A percentile compares a stretch with the other conserved stretches of the same genome.
Evolutionary conservation across 2,797 vertebrate species (phyloP).

Genomic region (Propithecus deckenii): DNA sequence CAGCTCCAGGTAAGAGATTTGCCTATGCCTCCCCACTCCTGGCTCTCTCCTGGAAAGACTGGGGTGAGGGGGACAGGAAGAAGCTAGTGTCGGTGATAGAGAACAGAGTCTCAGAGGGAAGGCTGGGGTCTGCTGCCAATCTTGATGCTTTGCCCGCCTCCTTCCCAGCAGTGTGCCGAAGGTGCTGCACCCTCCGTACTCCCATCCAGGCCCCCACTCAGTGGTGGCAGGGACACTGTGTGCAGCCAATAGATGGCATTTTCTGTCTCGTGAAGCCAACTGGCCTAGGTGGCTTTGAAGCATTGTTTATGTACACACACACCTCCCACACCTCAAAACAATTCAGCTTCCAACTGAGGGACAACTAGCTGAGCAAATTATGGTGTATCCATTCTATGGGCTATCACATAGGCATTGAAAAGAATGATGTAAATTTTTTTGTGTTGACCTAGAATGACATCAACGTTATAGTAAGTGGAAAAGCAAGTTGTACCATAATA

Average conservation of each 20-base stretch:
- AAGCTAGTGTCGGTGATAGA: neutral
- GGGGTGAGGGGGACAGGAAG: no score
- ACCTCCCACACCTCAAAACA: neutral
- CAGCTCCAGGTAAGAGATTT: neutral
- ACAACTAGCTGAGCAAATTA: neutral
- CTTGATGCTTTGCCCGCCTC: neutral
- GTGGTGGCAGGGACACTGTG: neutral
- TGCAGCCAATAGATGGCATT: neutral
- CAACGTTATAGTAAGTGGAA: neutral
- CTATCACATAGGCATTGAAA: no score
- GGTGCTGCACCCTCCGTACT: neutral
- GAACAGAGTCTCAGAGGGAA: neutral
- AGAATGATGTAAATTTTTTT: neutral
- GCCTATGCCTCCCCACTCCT: fast-evolving
- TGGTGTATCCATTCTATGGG: neutral
- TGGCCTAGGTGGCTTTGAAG: neutral
- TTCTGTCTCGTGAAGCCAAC: neutral
- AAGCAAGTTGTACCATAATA: neutral
- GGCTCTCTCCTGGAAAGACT: neutral
- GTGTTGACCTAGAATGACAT: neutral
- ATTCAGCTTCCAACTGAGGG: neutral
- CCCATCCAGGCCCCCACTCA: neutral
- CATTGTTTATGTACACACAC: neutral
- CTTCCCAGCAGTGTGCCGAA: neutral
- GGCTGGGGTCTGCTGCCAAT: neutral